Evolutionary conservation across 2,113 vertebrate genomes (phyloP).

Genomic region (Triplophysa tibetana): DNA sequence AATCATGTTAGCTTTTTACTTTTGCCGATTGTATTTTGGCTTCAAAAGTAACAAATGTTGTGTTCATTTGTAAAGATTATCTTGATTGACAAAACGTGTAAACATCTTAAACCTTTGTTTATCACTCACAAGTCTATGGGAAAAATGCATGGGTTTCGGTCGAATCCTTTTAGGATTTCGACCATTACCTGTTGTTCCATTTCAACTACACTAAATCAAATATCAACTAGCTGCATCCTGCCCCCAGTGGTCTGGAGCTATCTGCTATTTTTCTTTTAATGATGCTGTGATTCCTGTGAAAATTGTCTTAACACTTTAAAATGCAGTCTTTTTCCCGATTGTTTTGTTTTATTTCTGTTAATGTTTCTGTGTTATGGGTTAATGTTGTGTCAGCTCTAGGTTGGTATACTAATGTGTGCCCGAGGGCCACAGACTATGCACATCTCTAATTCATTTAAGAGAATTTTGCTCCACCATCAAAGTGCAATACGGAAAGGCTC

Average conservation of each 20-base stretch:
- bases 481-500: background rate
- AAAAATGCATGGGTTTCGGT: too few species aligned
- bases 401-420: background rate
- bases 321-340: background rate
- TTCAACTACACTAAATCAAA: too few species aligned
- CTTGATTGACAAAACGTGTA: too few species aligned
- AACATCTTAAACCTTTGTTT: too few species aligned
- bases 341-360: constrained; percentile 14
- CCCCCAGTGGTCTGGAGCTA: background rate
- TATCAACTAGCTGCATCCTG: background rate
- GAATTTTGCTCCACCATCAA: constrained; percentile 1
- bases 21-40: too few species aligned
- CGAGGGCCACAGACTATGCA: constrained; percentile 1
- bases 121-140: too few species aligned
- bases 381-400: constrained; percentile 29
- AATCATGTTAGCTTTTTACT: too few species aligned
- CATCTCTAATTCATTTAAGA: constrained; percentile 9
- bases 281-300: background rate
- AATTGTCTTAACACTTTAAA: background rate
- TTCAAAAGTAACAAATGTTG: too few species aligned
- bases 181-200: too few species aligned
- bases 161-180: too few species aligned
- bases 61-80: too few species aligned
- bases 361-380: constrained; percentile 20
- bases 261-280: background rate